phyloP scores from a whole-genome alignment of 2,113 vertebrate species.

The Heloderma charlesbogerti region DNA sequence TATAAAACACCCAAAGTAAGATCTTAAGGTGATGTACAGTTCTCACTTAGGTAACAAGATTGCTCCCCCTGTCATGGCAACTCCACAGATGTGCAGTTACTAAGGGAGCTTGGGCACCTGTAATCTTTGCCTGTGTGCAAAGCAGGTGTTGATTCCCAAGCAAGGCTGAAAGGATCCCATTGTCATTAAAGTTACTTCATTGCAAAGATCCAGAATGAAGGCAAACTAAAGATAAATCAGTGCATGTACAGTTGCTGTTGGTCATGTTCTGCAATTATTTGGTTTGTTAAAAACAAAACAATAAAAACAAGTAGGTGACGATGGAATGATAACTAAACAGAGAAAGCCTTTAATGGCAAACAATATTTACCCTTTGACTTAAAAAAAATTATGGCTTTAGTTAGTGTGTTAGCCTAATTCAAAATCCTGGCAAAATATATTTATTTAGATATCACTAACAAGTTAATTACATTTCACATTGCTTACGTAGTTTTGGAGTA shows the following conservation, averaged over 20 bases:
- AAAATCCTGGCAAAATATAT: conserved; percentile 65
- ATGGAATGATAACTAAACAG: conserved; percentile 59
- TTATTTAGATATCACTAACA: conserved; percentile 80
- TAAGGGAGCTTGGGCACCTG: background rate
- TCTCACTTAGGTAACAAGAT: background rate
- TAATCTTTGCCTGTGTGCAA: conserved; percentile 13
- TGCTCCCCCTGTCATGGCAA: background rate
- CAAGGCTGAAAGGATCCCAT: conserved; percentile 76
- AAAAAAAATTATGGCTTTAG: conserved; percentile 8
- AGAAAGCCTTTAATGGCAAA: conserved; percentile 45
- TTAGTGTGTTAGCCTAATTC: conserved; percentile 58
- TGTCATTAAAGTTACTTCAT: conserved; percentile 71
- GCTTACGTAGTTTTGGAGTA: conserved; percentile 74
- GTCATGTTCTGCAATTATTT: conserved; percentile 81
- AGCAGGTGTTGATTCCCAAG: conserved; percentile 77
- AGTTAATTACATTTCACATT: conserved; percentile 83
- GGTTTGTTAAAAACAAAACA: conserved; percentile 64
- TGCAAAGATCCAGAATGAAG: conserved; percentile 69
- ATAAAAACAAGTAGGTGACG: conserved; percentile 53
- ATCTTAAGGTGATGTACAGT: background rate
- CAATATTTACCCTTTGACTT: conserved; percentile 25
- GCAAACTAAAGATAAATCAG: conserved; percentile 75
- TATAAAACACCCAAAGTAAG: fast-evolving
- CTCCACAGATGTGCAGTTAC: background rate
- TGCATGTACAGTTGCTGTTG: conserved; percentile 72